phyloP scores from a whole-genome alignment of 2,113 vertebrate genomes.

The Ceyx cyanopectus region DNA sequence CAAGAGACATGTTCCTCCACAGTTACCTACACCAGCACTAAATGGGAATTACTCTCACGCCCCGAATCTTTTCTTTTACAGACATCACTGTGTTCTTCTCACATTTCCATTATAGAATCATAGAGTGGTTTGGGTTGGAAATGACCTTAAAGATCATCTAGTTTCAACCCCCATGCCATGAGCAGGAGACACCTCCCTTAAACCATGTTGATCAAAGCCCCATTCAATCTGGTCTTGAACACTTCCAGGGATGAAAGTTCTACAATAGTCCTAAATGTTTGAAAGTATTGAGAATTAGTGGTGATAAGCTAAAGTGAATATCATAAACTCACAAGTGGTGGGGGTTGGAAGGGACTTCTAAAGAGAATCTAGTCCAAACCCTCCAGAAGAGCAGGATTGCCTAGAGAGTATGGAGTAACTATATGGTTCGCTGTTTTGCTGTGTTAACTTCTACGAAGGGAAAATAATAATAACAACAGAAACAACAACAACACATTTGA shows the following conservation, averaged over 20 bases:
- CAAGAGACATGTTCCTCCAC: neutral
- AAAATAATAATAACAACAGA: neutral
- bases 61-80: neutral
- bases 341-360: no score
- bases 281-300: rapidly evolving
- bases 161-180: no score
- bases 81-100: neutral
- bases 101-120: neutral
- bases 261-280: neutral
- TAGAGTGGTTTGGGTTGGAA: no score
- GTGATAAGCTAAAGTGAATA: neutral
- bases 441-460: neutral
- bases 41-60: neutral
- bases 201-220: no score
- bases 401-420: neutral
- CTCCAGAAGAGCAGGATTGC: no score
- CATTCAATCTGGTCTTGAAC: no score
- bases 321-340: no score
- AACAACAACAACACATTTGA: neutral
- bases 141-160: no score
- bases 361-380: no score
- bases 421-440: neutral
- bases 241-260: no score
- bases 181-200: no score
- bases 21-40: neutral